Percentiles rank a stretch among this genome's conserved stretches.
Conservation (phyloP, 2,113 vertebrate genomes). For the Mesitornis unicolor region DNA sequence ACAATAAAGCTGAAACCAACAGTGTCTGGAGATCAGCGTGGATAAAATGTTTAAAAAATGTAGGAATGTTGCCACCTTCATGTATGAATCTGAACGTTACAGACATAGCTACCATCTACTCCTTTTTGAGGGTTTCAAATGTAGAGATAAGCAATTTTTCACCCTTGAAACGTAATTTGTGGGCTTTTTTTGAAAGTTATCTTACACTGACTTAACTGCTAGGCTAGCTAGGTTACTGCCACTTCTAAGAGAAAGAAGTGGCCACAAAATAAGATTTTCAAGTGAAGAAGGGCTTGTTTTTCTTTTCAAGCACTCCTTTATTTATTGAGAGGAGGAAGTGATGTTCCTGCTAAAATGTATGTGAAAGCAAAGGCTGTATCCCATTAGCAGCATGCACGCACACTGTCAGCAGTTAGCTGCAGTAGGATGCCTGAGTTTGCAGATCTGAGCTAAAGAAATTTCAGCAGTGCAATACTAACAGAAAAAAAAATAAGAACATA, state of each 20-base stretch:
- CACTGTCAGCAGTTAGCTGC: conserved; percentile 48
- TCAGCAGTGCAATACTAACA: not conserved
- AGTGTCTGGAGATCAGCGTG: not conserved
- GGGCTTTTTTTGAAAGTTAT: not conserved
- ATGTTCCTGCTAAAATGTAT: conserved; percentile 24
- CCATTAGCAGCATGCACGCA: not conserved
- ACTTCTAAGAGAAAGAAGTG: not conserved
- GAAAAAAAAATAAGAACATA: not conserved
- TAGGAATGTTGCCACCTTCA: not conserved
- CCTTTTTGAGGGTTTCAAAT: not conserved
- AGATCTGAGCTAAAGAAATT: conserved; percentile 24
- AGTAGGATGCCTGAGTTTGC: conserved; percentile 26
- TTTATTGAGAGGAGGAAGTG: conserved; percentile 32
- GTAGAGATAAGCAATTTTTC: not conserved
- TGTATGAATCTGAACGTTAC: not conserved
- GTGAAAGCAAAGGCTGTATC: conserved; percentile 18
- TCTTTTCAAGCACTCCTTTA: conserved; percentile 24
- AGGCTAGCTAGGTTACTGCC: not conserved
- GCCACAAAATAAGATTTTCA: conserved; percentile 10
- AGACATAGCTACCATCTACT: not conserved
- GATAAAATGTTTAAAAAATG: not conserved
- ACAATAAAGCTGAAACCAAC: not conserved
- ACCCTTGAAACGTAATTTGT: not conserved
- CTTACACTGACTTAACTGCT: not conserved
- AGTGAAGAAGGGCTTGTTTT: conserved; percentile 12